phyloP scores from a whole-genome alignment of 2,888 invertebrate species.

The Ernsta delagoae region DNA sequence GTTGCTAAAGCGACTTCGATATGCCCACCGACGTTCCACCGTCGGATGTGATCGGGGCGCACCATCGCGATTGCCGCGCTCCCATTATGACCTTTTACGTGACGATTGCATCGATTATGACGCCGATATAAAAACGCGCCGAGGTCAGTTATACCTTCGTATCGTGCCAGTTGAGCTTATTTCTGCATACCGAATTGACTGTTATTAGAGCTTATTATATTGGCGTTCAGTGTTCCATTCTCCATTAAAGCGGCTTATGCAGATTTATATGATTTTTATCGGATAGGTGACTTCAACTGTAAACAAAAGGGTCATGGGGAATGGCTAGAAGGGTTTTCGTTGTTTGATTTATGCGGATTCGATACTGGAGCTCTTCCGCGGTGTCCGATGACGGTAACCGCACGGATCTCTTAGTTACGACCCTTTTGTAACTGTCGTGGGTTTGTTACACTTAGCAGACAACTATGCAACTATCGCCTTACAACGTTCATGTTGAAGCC shows the following conservation, averaged over 20 bases:
- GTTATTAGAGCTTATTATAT: too few relatives aligned
- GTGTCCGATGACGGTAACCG: slow-evolving; percentile 73
- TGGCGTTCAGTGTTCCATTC: slow-evolving; percentile 5
- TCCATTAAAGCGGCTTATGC: slow-evolving; percentile 40
- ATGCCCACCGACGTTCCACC: slow-evolving; percentile 46
- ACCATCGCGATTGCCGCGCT: slow-evolving; percentile 48
- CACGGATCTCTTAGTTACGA: slow-evolving; percentile 57
- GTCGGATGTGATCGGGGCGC: slow-evolving; percentile 51
- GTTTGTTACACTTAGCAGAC: slow-evolving; percentile 48
- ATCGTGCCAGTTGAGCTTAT: neutral
- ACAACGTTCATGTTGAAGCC: slow-evolving; percentile 21
- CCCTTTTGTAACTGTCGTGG: slow-evolving; percentile 55
- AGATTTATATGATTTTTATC: slow-evolving; percentile 60
- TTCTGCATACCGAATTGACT: neutral
- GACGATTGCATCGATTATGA: slow-evolving; percentile 70
- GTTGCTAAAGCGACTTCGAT: slow-evolving; percentile 43
- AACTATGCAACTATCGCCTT: slow-evolving; percentile 34
- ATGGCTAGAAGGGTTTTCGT: slow-evolving; percentile 69
- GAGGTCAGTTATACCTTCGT: slow-evolving; percentile 55
- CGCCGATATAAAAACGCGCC: slow-evolving; percentile 66
- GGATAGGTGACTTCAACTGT: slow-evolving; percentile 61
- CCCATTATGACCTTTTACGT: slow-evolving; percentile 70
- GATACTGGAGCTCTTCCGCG: slow-evolving; percentile 78
- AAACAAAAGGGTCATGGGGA: slow-evolving; percentile 73
- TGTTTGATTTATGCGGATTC: slow-evolving; percentile 75